phyloP scores from a whole-genome alignment of 1,140 invertebrate genomes.

The Formica selysi region DNA sequence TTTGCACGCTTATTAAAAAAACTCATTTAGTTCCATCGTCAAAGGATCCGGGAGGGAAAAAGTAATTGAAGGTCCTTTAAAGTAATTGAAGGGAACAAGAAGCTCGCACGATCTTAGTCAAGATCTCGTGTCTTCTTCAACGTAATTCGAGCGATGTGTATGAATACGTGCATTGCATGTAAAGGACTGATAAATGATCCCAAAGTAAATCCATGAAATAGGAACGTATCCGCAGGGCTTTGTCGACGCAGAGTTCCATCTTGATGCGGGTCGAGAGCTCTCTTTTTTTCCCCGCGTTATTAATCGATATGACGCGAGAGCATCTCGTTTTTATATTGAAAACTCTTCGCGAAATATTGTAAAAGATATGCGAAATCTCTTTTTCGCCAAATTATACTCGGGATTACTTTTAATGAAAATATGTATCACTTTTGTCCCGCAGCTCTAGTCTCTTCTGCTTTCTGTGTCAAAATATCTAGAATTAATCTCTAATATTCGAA shows the following conservation, averaged over 20 bases:
- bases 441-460: neutral
- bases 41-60: neutral
- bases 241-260: neutral
- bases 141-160: neutral
- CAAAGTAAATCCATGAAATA: slow-evolving; percentile 26
- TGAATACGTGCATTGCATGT: neutral
- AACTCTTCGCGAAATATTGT: neutral
- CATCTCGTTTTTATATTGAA: neutral
- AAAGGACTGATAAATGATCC: neutral
- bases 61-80: slow-evolving; percentile 32
- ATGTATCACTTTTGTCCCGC: neutral
- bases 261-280: neutral
- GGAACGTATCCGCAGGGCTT: neutral
- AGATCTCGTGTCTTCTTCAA: neutral
- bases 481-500: neutral
- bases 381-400: neutral
- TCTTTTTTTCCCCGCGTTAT: neutral
- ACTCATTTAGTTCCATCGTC: slow-evolving; percentile 16
- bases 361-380: neutral
- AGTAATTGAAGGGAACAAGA: slow-evolving; percentile 37
- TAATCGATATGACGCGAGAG: neutral
- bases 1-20: slow-evolving; percentile 44
- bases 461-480: too few species aligned
- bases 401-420: slow-evolving; percentile 5
- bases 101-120: neutral